Evolutionary conservation across 2,888 invertebrate genomes (phyloP).

Genomic region (Druceiella hillmani): DNA sequence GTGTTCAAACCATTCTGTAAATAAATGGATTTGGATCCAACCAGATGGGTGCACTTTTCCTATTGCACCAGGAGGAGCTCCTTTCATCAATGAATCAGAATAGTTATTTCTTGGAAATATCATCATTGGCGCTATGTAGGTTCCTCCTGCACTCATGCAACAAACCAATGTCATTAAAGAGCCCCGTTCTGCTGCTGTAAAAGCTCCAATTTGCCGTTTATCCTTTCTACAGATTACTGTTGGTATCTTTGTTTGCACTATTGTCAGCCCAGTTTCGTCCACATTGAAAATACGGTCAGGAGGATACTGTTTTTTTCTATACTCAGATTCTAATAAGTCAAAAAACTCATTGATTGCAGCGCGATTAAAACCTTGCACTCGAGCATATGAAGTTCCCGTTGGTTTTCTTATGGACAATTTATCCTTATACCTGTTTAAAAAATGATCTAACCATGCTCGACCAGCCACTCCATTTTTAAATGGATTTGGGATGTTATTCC

Average conservation of each 20-base stretch:
- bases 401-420: slow-evolving; percentile 5
- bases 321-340: slow-evolving; percentile 10
- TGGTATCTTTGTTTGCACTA: not conserved
- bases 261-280: not conserved
- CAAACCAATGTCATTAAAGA: too few relatives aligned
- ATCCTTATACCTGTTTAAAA: not conserved
- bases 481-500: not conserved
- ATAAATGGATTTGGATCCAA: too few relatives aligned
- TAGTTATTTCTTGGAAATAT: too few relatives aligned
- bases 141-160: too few relatives aligned
- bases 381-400: slow-evolving; percentile 9
- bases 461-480: not conserved
- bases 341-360: slow-evolving; percentile 12
- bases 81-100: too few relatives aligned
- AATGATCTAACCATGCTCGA: not conserved
- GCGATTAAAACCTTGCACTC: slow-evolving; percentile 12
- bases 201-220: too few relatives aligned
- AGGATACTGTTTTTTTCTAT: not conserved
- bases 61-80: too few relatives aligned
- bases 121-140: too few relatives aligned
- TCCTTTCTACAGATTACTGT: not conserved
- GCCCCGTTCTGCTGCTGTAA: too few relatives aligned
- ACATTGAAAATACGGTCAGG: slow-evolving; percentile 3
- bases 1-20: too few relatives aligned
- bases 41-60: too few relatives aligned